Conservation (phyloP, 2,888 invertebrate genomes). For the Calliopum simillimum region DNA sequence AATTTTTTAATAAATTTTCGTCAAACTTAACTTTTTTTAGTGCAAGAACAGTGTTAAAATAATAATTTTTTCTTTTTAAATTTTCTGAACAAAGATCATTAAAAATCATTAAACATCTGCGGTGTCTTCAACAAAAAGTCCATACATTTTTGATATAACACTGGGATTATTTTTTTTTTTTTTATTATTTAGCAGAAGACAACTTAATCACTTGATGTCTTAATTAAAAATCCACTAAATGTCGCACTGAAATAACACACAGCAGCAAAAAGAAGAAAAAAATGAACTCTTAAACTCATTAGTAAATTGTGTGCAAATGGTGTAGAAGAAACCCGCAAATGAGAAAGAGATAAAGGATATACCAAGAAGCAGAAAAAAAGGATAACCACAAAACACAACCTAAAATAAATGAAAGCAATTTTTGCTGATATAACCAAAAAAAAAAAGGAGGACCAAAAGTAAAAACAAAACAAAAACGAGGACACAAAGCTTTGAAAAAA, state of each 20-base stretch:
- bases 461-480: not conserved
- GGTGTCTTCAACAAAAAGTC: too few species aligned
- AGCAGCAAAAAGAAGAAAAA: not conserved
- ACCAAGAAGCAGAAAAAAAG: conserved; percentile 35
- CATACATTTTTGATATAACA: too few species aligned
- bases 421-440: conserved; percentile 49
- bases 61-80: too few species aligned
- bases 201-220: not conserved
- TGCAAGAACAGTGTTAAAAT: too few species aligned
- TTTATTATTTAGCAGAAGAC: too few species aligned
- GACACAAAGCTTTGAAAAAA: not conserved
- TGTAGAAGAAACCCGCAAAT: not conserved
- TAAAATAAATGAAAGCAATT: conserved; percentile 57
- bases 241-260: not conserved
- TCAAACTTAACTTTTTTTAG: too few species aligned
- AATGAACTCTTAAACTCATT: conserved; percentile 61
- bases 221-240: conserved; percentile 51
- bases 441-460: not conserved
- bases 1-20: too few species aligned
- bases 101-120: too few species aligned
- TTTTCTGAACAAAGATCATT: too few species aligned
- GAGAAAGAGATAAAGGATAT: not conserved
- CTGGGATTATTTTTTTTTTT: too few species aligned
- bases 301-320: conserved; percentile 52
- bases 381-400: conserved; percentile 49